Evolutionary conservation across 2,888 invertebrate genomes (phyloP).

Genomic region (Euphydryas editha): DNA sequence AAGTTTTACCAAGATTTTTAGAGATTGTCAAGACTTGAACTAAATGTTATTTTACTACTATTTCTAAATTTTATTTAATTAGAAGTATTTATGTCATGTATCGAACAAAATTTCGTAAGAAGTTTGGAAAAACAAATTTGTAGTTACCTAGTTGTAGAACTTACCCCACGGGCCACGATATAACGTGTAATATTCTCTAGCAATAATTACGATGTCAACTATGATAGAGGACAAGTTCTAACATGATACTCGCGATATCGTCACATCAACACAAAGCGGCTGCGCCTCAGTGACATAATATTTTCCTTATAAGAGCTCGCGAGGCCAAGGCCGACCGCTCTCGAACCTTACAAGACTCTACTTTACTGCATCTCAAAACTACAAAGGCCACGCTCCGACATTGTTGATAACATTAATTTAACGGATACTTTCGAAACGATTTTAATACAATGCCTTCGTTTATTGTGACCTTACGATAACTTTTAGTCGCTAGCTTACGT

Average conservation of each 20-base stretch:
- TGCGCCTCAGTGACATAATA: constrained; percentile 32
- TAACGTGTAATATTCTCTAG: no score
- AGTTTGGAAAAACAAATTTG: no score
- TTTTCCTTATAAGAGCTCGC: constrained; percentile 29
- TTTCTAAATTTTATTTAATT: no score
- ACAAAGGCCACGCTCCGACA: constrained; percentile 15
- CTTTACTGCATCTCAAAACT: constrained; percentile 35
- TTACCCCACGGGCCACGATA: no score
- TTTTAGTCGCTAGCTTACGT: not conserved
- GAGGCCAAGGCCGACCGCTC: constrained; percentile 35
- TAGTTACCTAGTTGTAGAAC: no score
- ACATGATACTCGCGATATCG: not conserved
- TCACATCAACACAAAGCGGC: not conserved
- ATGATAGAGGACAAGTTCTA: not conserved
- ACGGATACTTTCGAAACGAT: not conserved
- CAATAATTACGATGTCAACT: no score
- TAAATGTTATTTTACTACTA: no score
- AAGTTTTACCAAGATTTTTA: no score
- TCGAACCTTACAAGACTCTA: constrained; percentile 22
- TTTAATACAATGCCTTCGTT: not conserved
- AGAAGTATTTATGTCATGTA: no score
- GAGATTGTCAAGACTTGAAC: no score
- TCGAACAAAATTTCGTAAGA: no score
- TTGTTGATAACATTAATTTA: constrained; percentile 7
- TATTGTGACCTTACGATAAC: not conserved